A percentile compares a stretch with the other conserved stretches of the same genome.
These are phyloP conservation scores for Polymixis flavicincta DNA, from an alignment of 2,888 invertebrate species.

Conservation along the genomic window DNA sequence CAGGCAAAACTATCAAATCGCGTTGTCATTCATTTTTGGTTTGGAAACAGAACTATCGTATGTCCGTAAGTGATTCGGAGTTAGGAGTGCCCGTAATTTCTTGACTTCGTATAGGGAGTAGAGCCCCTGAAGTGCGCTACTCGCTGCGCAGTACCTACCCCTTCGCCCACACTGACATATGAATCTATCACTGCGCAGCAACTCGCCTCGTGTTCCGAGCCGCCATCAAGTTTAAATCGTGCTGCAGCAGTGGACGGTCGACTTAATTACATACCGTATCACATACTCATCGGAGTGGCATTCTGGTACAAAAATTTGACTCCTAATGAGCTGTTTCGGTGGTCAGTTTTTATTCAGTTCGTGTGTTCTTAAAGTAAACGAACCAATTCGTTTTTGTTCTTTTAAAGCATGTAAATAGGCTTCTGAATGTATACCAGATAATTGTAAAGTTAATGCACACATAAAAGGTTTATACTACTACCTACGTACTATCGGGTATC, in stretches of 20 bases:
- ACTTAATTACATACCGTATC: conserved; percentile 4
- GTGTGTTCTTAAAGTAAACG: background rate
- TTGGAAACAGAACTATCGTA: too few relatives aligned
- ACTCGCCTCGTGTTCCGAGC: background rate
- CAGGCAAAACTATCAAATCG: too few relatives aligned
- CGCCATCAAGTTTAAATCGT: background rate
- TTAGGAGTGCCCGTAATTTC: too few relatives aligned
- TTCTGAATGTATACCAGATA: background rate
- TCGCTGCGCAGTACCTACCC: too few relatives aligned
- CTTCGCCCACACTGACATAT: background rate
- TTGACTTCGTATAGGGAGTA: too few relatives aligned
- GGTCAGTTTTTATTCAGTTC: background rate
- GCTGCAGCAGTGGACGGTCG: background rate
- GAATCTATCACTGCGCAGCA: background rate
- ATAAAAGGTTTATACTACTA: too few relatives aligned
- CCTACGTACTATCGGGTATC: too few relatives aligned
- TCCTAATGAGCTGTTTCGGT: background rate
- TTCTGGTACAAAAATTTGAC: conserved; percentile 9
- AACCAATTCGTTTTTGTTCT: background rate
- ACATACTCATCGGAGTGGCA: conserved; percentile 5
- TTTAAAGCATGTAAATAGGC: background rate
- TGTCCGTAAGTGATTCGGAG: too few relatives aligned
- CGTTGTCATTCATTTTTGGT: too few relatives aligned
- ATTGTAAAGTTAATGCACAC: background rate
- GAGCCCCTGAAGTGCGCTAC: too few relatives aligned